phyloP scores from a whole-genome alignment of 2,888 invertebrate species.

The Stenolophus ochropezus region DNA sequence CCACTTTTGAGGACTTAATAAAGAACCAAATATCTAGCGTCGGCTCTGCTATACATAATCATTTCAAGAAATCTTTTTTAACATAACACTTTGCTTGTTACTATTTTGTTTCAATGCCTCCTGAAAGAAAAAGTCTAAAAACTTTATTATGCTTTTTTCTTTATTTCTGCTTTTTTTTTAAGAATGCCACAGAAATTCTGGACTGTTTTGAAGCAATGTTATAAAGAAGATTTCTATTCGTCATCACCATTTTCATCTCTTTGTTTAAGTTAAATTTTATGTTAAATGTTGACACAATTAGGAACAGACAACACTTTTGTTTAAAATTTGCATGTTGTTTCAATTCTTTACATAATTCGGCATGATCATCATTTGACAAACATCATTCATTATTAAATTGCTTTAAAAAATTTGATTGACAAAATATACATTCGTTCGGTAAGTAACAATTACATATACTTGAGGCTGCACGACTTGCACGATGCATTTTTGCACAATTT shows the following conservation, averaged over 20 bases:
- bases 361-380: conserved; percentile 10
- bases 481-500: conserved; percentile 30
- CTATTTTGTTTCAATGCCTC: no score
- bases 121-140: no score
- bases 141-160: no score
- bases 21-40: no score
- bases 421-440: conserved; percentile 3
- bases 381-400: conserved; percentile 9
- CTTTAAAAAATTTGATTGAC: conserved; percentile 10
- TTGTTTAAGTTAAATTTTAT: not conserved
- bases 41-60: no score
- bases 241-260: not conserved
- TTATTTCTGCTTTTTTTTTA: no score
- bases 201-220: no score
- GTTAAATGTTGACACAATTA: conserved; percentile 30
- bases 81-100: no score
- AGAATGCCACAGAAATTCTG: no score
- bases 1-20: no score
- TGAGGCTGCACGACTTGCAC: conserved; percentile 24
- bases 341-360: conserved; percentile 7
- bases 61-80: no score
- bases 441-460: conserved; percentile 36
- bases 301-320: conserved; percentile 10
- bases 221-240: conserved; percentile 5
- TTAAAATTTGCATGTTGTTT: conserved; percentile 25